Evolutionary conservation across 2,797 vertebrate genomes (phyloP), one percentile per base, ranked within the genome.

Genomic region (Aplochiton taeniatus): DNA sequence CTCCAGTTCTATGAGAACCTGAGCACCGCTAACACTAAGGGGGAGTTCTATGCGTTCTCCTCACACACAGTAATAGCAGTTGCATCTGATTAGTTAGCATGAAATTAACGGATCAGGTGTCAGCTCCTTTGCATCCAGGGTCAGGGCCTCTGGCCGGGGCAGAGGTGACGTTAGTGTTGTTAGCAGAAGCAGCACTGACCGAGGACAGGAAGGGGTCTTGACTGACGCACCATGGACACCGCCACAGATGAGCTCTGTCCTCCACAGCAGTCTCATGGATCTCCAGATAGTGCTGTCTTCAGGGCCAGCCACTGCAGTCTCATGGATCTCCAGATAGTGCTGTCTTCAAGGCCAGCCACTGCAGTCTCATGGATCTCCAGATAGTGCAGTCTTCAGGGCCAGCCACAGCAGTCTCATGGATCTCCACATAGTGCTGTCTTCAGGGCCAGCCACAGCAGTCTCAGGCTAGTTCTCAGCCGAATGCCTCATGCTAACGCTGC

Each of bases 221-320:
- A 89, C 73, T 85, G 89, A 85, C 86, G 85, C 83, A 70, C 81
- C 83, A 85, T 83, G 87, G 84, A 80, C 86, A 62, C 54, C 52
- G 68, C 85, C 83, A 89, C 85, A 85, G 88, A 87, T 82, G 83
- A 74, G 74, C 78, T 82, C 76, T 64, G 72, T 79, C 70, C 75
- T 77, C 72, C 70, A 76, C 69, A 73, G 66, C 8, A 12, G 68
- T 80, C 85, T 86, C 83, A 74, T 74, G 84, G 81, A 81, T 81
- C 75, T 84, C 70, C 67, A 79, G 81, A 85, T 82, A 79, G 75
- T 78, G 81, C 78, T 71, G 82, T 68, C 80, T 78, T 84, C 85
- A 85, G 82, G 87, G 84, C 87, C 81, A 19, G 63, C 58, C 12
- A 7, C 12, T 47, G n/a, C n/a, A n/a, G n/a, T n/a, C n/a, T n/a